Evolutionary conservation across 2,888 invertebrate species (phyloP).

Genomic region (Lobophora halterata): DNA sequence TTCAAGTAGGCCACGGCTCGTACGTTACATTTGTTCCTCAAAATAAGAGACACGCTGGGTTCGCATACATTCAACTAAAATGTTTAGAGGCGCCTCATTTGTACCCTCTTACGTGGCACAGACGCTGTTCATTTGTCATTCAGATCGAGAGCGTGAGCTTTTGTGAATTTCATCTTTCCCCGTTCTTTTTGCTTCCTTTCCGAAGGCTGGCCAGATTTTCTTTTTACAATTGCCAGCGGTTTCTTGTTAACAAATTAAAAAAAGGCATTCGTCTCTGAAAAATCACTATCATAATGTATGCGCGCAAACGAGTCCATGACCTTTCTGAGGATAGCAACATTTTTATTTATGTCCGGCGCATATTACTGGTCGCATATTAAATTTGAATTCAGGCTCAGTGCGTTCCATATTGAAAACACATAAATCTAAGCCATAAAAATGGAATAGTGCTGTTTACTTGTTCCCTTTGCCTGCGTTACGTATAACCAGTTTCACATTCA

Average conservation of each 20-base stretch:
- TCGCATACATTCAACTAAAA: constrained; percentile 27
- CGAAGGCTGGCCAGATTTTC: constrained; percentile 19
- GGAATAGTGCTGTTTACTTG: constrained; percentile 38
- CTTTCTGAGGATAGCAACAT: constrained; percentile 21
- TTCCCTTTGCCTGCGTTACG: constrained; percentile 26
- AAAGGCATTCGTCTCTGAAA: constrained; percentile 22
- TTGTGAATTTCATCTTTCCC: constrained; percentile 28
- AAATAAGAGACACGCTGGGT: constrained; percentile 26
- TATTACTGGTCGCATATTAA: constrained; percentile 31
- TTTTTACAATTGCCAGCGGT: constrained; percentile 12
- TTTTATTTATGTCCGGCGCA: constrained; percentile 28
- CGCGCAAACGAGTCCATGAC: constrained; percentile 32
- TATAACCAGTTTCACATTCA: constrained; percentile 37
- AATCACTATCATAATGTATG: constrained; percentile 28
- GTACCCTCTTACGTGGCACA: constrained; percentile 21
- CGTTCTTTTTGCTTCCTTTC: constrained; percentile 19
- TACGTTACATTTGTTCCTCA: constrained; percentile 35
- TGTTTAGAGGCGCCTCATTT: constrained; percentile 24
- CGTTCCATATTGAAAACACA: constrained; percentile 31
- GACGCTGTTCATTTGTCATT: constrained; percentile 31
- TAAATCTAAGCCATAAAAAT: constrained; percentile 32
- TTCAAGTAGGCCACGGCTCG: constrained; percentile 55
- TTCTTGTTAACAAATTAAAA: constrained; percentile 26
- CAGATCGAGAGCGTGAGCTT: constrained; percentile 23
- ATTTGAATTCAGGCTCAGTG: constrained; percentile 33